Conservation (phyloP, 2,113 vertebrate species). For the Perca schrenkii region DNA sequence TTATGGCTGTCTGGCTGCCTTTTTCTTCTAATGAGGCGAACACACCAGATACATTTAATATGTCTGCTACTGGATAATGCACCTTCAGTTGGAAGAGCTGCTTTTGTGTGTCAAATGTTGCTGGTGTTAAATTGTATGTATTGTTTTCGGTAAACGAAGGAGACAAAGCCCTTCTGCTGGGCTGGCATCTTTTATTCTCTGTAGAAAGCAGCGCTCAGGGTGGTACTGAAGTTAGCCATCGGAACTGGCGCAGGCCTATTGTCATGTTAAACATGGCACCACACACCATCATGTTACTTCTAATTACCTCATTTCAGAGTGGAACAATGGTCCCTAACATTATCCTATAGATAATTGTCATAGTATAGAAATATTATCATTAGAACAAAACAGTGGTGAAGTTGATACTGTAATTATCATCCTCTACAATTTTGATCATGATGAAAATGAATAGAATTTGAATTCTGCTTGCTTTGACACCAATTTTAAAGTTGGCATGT, state of each 20-base stretch:
- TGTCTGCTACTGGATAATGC: slow-evolving; percentile 87
- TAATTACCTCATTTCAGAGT: slow-evolving; percentile 75
- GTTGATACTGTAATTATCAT: slow-evolving; percentile 73
- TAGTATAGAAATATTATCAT: slow-evolving; percentile 72
- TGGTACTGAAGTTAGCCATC: slow-evolving; percentile 73
- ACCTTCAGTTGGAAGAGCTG: slow-evolving; percentile 86
- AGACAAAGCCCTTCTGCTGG: slow-evolving; percentile 79
- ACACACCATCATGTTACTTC: slow-evolving; percentile 73
- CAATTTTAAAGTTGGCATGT: slow-evolving; percentile 21
- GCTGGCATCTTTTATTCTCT: slow-evolving; percentile 80
- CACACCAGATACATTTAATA: slow-evolving; percentile 95
- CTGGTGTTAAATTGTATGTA: slow-evolving; percentile 89
- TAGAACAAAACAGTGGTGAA: slow-evolving; percentile 65
- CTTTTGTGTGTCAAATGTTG: slow-evolving; percentile 87
- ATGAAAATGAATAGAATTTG: slow-evolving; percentile 18
- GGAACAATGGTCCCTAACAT: slow-evolving; percentile 69
- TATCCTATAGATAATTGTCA: slow-evolving; percentile 73
- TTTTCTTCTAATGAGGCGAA: slow-evolving; percentile 95
- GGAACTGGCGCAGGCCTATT: slow-evolving; percentile 69
- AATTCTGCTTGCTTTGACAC: background rate
- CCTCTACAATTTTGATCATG: slow-evolving; percentile 43
- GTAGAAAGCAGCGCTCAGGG: slow-evolving; percentile 61
- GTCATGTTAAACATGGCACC: slow-evolving; percentile 80
- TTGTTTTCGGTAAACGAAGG: slow-evolving; percentile 90
- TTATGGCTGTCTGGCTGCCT: slow-evolving; percentile 91